Evolutionary conservation across 2,797 vertebrate genomes (phyloP).

Genomic region (Rhadinocentrus ornatus): DNA sequence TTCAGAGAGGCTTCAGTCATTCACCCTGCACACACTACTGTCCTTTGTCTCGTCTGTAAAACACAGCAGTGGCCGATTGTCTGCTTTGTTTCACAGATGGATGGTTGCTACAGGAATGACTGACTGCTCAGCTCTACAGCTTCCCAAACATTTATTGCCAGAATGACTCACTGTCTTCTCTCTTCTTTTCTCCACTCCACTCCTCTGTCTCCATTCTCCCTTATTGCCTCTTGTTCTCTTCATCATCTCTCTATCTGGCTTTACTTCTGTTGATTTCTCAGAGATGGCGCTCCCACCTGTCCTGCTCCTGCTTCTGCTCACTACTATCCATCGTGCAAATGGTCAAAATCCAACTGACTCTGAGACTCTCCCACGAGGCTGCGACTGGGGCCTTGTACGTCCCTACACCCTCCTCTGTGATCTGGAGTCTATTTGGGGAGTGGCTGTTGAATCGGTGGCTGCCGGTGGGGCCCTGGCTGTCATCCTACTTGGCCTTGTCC

Average conservation of each 20-base stretch:
- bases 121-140: slow-evolving; percentile 38
- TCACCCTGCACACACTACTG: slow-evolving; percentile 48
- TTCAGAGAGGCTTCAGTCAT: slow-evolving; percentile 46
- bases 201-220: slow-evolving; percentile 9
- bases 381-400: slow-evolving; percentile 89
- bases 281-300: slow-evolving; percentile 75
- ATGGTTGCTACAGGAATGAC: slow-evolving; percentile 53
- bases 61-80: slow-evolving; percentile 57
- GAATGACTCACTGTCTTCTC: slow-evolving; percentile 47
- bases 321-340: slow-evolving; percentile 53
- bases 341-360: slow-evolving; percentile 83
- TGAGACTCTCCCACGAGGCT: slow-evolving; percentile 87
- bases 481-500: slow-evolving; percentile 86
- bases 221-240: slow-evolving; percentile 8
- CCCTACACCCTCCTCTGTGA: slow-evolving; percentile 93
- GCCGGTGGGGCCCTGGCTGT: slow-evolving; percentile 88
- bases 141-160: slow-evolving; percentile 47
- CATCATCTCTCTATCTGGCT: slow-evolving; percentile 30
- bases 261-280: slow-evolving; percentile 54
- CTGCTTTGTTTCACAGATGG: slow-evolving; percentile 47
- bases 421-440: slow-evolving; percentile 95
- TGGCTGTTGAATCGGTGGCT: slow-evolving; percentile 90
- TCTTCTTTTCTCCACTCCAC: slow-evolving; percentile 26
- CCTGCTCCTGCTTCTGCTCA: slow-evolving; percentile 83
- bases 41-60: slow-evolving; percentile 58